phyloP scores from a whole-genome alignment of 2,113 vertebrate genomes.

The Indicator maculatus region DNA sequence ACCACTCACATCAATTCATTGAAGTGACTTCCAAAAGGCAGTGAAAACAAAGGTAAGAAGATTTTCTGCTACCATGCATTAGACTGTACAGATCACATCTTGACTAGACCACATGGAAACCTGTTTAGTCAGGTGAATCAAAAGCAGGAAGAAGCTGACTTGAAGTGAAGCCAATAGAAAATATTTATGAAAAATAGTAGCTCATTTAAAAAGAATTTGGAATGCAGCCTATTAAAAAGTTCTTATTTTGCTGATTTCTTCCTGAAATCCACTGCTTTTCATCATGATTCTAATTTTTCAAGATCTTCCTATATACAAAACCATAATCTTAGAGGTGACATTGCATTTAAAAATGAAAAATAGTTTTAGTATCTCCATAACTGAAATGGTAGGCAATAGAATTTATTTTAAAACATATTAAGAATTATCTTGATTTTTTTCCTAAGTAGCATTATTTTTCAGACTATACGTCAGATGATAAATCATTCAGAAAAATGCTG shows the following conservation, averaged over 20 bases:
- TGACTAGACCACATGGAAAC: background rate
- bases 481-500: background rate
- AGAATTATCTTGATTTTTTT: background rate
- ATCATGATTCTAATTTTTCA: background rate
- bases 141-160: background rate
- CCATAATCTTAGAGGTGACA: background rate
- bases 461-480: background rate
- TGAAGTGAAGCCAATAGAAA: background rate
- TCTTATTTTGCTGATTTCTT: background rate
- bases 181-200: background rate
- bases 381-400: background rate
- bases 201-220: background rate
- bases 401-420: background rate
- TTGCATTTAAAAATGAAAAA: background rate
- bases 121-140: background rate
- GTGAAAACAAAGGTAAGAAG: background rate
- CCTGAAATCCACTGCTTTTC: background rate
- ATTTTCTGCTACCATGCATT: fast-evolving
- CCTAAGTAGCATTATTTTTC: background rate
- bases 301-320: background rate
- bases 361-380: background rate
- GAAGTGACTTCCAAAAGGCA: background rate
- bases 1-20: background rate
- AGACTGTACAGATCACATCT: background rate
- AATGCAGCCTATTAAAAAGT: background rate